These are phyloP conservation scores for Brienomyrus longianalis DNA, from an alignment of 2,113 vertebrate genomes.

Conservation along the genomic window DNA sequence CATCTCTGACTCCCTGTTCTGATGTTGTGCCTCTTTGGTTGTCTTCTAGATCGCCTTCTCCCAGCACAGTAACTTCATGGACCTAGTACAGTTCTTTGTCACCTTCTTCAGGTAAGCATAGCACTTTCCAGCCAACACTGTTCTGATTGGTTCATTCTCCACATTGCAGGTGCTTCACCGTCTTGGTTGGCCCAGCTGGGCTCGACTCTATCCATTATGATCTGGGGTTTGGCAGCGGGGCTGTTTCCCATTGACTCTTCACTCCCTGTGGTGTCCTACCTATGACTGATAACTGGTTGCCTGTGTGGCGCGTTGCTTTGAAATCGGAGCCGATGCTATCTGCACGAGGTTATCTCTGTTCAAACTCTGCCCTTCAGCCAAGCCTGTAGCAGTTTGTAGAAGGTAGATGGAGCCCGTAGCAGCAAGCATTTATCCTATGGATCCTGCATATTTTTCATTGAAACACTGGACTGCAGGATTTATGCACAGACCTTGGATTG, in stretches of 20 bases:
- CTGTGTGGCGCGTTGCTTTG: neutral
- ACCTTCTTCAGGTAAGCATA: conserved; percentile 92
- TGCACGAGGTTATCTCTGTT: neutral
- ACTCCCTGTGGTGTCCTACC: neutral
- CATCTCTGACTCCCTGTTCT: neutral
- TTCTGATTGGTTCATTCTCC: neutral
- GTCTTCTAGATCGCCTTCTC: conserved; percentile 89
- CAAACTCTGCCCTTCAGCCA: neutral
- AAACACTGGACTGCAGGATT: neutral
- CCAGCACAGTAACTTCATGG: conserved; percentile 99
- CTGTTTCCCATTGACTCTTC: neutral
- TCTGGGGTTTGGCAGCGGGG: neutral
- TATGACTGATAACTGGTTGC: neutral
- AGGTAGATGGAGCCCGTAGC: neutral
- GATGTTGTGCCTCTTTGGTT: conserved; percentile 8
- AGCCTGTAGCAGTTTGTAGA: neutral
- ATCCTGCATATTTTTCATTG: neutral
- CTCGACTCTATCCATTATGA: neutral
- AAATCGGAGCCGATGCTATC: neutral
- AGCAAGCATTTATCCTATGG: neutral
- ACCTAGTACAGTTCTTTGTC: conserved; percentile 98
- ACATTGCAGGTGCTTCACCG: neutral
- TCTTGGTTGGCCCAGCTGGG: neutral
- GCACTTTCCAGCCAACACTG: neutral
- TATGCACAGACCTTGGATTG: neutral